A percentile compares a stretch with the other conserved stretches of the same genome.
phyloP scores from a whole-genome alignment of 2,113 vertebrate genomes.

The Hippocampus barbouri region DNA sequence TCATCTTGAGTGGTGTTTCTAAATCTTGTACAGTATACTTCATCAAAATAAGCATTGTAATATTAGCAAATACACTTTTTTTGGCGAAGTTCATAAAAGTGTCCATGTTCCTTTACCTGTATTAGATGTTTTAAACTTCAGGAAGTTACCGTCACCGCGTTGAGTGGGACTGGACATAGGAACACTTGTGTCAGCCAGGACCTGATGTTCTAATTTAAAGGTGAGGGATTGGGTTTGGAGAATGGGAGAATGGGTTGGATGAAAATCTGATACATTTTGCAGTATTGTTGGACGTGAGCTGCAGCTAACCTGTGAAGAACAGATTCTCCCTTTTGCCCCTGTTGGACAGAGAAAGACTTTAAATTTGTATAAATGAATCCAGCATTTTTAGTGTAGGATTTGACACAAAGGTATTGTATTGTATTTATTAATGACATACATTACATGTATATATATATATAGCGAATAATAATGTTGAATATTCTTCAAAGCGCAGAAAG shows the following conservation, averaged over 20 bases:
- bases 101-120: conserved; percentile 22
- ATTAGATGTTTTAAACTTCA: conserved; percentile 35
- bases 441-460: no score
- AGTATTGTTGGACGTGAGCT: not conserved
- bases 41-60: not conserved
- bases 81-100: not conserved
- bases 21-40: not conserved
- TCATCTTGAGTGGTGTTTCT: not conserved
- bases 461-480: not conserved
- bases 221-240: no score
- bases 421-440: not conserved
- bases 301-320: conserved; percentile 52
- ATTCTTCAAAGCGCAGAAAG: no score
- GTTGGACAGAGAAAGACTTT: conserved; percentile 13
- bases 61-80: no score
- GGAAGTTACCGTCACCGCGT: not conserved
- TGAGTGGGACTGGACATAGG: not conserved
- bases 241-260: not conserved
- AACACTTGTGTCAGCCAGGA: conserved; percentile 14
- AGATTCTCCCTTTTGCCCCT: conserved; percentile 50
- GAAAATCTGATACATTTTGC: not conserved
- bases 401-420: not conserved
- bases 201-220: conserved; percentile 46
- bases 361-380: not conserved
- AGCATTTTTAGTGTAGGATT: not conserved